These are phyloP conservation scores for Lasiurus borealis DNA, from an alignment of 2,113 vertebrate species.

Conservation along the genomic window DNA sequence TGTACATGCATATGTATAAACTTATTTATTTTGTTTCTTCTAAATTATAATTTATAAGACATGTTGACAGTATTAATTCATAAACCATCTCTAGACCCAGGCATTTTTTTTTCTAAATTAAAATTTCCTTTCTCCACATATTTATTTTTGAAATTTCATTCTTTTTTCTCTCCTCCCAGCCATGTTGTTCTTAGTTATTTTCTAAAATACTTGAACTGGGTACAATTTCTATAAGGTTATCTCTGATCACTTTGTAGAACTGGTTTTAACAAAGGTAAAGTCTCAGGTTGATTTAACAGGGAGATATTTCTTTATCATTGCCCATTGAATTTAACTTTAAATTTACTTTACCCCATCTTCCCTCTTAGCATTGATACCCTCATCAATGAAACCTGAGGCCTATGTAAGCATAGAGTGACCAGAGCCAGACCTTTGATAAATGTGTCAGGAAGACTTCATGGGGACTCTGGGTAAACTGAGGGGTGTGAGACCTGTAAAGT, in stretches of 20 bases:
- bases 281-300: background rate
- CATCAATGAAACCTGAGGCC: background rate
- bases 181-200: background rate
- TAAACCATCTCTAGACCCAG: background rate
- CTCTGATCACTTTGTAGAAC: background rate
- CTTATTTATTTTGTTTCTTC: background rate
- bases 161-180: fast-evolving
- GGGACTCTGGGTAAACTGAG: background rate
- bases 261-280: background rate
- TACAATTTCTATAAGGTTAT: background rate
- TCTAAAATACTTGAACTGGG: background rate
- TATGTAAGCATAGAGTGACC: background rate
- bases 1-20: background rate
- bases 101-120: background rate
- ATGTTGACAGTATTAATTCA: background rate
- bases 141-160: background rate
- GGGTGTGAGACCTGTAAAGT: background rate
- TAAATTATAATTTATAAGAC: conserved; percentile 42
- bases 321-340: background rate
- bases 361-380: background rate
- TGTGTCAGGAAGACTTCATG: background rate
- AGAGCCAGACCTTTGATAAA: background rate
- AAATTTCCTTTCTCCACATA: background rate
- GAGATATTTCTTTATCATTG: background rate
- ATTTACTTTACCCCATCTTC: background rate